Base-by-base conservation (phyloP, 2,797 vertebrate genomes). In the Oreonectes daqikongensis region DNA sequence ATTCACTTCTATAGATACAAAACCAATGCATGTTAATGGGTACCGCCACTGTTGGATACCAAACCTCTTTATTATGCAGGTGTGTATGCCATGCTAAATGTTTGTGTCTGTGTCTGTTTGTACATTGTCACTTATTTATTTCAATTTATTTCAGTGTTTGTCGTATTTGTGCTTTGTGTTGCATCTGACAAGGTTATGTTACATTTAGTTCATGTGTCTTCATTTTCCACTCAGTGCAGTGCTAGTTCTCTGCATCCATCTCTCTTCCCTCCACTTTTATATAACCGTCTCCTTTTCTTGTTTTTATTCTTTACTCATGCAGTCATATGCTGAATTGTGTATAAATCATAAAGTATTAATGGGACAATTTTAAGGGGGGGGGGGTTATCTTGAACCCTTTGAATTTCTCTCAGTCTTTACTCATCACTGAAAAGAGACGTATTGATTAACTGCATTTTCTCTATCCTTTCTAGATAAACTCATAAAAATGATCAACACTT, bases 141-240 rank as follows among this genome's bases (percentile, higher is more conserved):
- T 59, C 28, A 5, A 24, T 14, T 26, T 59, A 42, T 38, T 42
- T 42, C 3, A 42, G 8, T 10, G 38, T 66, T 59, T 78, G 57
- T 65, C 26, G n/a, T 59, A 24, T 69, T 64, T 73, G 30, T 73
- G 48, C 55, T 53, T 46, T 75, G 26, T 66, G 85, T 83, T 79
- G 69, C 72, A 82, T 90, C 83, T 87, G 85, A 85, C 86, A 87
- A 82, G 18, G 46, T 79, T 67, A 5, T 26, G 12, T 71, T 42
- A 87, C 84, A 90, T 89, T 83, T 87, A 82, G 79, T 81, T 79
- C 83, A 91, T 92, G 90, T 82, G 81, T 91, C 90, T 91, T 91
- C 86, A 90, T 92, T 90, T 90, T 83, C 48, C 68, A 79, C 75
- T 74, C 75, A 68, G 40, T 63, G 55, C 84, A 82, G 35, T 24